Base-by-base conservation (phyloP, 2,888 invertebrate genomes). In the Pimpla rufipes region DNA sequence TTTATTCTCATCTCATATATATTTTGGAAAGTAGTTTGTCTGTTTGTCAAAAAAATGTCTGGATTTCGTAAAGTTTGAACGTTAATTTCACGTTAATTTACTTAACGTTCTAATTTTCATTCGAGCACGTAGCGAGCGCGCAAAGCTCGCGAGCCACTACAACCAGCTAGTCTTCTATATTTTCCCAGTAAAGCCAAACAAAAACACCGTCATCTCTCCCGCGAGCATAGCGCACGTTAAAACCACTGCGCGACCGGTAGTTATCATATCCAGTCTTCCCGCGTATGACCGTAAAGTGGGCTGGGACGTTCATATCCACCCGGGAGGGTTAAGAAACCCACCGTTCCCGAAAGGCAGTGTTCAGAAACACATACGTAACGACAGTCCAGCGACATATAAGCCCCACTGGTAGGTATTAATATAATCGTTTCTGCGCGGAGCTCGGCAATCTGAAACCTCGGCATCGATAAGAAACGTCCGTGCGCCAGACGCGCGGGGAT, bases 391-490 rank as follows among this genome's bases (percentile, higher is more conserved):
- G 8, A 45, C 23, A 40, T 59, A 18, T 10, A 42, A 80, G 11
- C 23, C 50, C 55, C 2, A 16, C 35, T 8, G 52, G 73, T 68
- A 70, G 52, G 73, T 68, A 70, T 78, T 42, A 70, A 82, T 70
- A 68, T 47, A 77, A 79, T 79, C 79, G 73, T 71, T 80, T 35
- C 11, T 57, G n/a, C n/a, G 45, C 18, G 45, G 68, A 55, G 37
- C 73, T 78, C 23, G 23, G 45, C 75, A 75, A 80, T 75, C 70
- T 68, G n/a, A 75, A 80, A 23, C 59, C 52, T 7, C 52, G 50
- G 52, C 52, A 68, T 68, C 73, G 81, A 81, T 82, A 52, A 78
- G 68, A 78, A 82, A 50, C 68, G 62, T 82, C 67, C 67, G 11
- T 59, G 35, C 67, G 50, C 67, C 73, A 21, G 50, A 71, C 29